These are phyloP conservation scores for Girardinichthys multiradiatus DNA, from an alignment of 2,113 vertebrate genomes.

Conservation along the genomic window DNA sequence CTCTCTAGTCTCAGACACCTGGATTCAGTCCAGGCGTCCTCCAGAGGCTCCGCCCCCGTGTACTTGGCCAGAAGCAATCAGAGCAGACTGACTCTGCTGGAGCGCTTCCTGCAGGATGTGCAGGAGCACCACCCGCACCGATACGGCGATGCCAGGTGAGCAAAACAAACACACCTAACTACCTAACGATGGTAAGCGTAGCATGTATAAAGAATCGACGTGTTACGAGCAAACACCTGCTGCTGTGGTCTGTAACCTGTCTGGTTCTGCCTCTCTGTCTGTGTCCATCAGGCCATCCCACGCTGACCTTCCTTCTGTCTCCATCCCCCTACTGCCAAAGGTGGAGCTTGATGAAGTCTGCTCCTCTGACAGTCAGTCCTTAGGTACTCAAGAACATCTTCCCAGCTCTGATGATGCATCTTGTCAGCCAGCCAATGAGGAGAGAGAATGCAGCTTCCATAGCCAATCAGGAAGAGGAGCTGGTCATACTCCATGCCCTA, in stretches of 20 bases:
- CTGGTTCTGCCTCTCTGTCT: neutral
- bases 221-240: no score
- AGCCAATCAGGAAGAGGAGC: constrained; percentile 23
- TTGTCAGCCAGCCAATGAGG: constrained; percentile 22
- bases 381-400: constrained; percentile 61
- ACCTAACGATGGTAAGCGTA: no score
- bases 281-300: constrained; percentile 80
- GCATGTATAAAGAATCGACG: no score
- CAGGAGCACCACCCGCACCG: constrained; percentile 86
- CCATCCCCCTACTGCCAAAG: constrained; percentile 66
- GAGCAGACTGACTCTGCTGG: constrained; percentile 82
- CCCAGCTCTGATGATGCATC: constrained; percentile 70
- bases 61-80: constrained; percentile 63
- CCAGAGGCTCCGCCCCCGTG: constrained; percentile 63
- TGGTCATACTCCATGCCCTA: no score
- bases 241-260: no score
- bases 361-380: constrained; percentile 62
- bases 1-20: constrained; percentile 87
- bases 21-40: constrained; percentile 78
- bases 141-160: constrained; percentile 87
- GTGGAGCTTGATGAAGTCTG: constrained; percentile 68
- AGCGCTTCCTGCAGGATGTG: constrained; percentile 93
- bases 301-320: constrained; percentile 79
- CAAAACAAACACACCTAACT: neutral
- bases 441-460: neutral